Percentiles rank a stretch among this genome's conserved stretches.
Conservation (phyloP, 1,140 invertebrate species). For the Homalodisca vitripennis region DNA sequence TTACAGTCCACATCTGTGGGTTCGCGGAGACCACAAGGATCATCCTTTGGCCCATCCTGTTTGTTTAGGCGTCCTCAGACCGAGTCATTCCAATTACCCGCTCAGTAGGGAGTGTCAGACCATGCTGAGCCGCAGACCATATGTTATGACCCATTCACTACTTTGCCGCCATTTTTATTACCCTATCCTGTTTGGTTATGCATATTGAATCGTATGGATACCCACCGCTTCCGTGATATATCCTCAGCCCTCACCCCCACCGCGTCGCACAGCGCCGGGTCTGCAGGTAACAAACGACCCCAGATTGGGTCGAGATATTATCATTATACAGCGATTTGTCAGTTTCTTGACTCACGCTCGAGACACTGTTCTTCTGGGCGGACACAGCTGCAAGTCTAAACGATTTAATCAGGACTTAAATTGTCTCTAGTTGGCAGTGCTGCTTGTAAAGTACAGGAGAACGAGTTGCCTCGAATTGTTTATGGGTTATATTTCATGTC, state of each 20-base stretch:
- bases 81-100: slow-evolving; percentile 11
- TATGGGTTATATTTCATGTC: too few relatives aligned
- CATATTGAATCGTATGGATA: slow-evolving; percentile 10
- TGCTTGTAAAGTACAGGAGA: too few relatives aligned
- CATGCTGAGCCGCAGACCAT: slow-evolving; percentile 1
- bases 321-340: too few relatives aligned
- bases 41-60: not conserved
- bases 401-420: too few relatives aligned
- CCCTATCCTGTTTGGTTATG: slow-evolving; percentile 10
- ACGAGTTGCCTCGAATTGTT: too few relatives aligned
- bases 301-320: slow-evolving; percentile 5
- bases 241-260: too few relatives aligned
- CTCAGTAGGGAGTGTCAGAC: not conserved
- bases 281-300: not conserved
- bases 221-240: slow-evolving; percentile 7
- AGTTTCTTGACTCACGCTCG: too few relatives aligned
- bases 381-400: too few relatives aligned
- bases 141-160: slow-evolving; percentile 15
- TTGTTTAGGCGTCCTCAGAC: not conserved
- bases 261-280: not conserved
- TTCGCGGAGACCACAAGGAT: too few relatives aligned
- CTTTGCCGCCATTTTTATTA: slow-evolving; percentile 13
- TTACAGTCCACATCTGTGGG: too few relatives aligned
- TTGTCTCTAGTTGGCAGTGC: too few relatives aligned
- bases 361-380: too few relatives aligned